These are phyloP conservation scores for Dasysyrphus tricinctus DNA, from an alignment of 2,888 invertebrate genomes.

Conservation along the genomic window DNA sequence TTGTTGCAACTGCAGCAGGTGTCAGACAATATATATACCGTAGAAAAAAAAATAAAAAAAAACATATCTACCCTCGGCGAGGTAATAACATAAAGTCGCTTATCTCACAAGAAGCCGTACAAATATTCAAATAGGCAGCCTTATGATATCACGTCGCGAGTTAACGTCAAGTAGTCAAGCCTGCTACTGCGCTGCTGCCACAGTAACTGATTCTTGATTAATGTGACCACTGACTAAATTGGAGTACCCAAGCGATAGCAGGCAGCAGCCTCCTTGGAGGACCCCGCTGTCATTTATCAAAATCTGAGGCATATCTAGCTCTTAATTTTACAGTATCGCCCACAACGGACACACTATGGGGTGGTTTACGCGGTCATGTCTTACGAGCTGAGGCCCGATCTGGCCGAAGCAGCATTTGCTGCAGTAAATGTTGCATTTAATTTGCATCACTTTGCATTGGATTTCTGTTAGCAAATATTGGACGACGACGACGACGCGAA, in stretches of 20 bases:
- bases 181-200: slow-evolving; percentile 63
- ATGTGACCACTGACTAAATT: slow-evolving; percentile 73
- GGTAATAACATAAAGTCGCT: slow-evolving; percentile 18
- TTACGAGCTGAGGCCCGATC: background rate
- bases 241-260: slow-evolving; percentile 68
- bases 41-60: background rate
- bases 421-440: slow-evolving; percentile 66
- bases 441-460: slow-evolving; percentile 74
- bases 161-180: slow-evolving; percentile 61
- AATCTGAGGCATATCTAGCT: slow-evolving; percentile 62
- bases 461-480: slow-evolving; percentile 44
- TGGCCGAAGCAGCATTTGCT: slow-evolving; percentile 24
- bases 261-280: slow-evolving; percentile 68
- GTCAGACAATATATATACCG: slow-evolving; percentile 27
- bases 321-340: slow-evolving; percentile 73
- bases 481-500: slow-evolving; percentile 12
- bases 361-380: slow-evolving; percentile 41
- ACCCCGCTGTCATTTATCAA: slow-evolving; percentile 73
- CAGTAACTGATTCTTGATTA: slow-evolving; percentile 72
- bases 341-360: slow-evolving; percentile 67
- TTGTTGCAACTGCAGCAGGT: slow-evolving; percentile 48
- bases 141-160: slow-evolving; percentile 70
- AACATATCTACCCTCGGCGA: slow-evolving; percentile 36
- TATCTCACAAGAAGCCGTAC: slow-evolving; percentile 70
- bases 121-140: slow-evolving; percentile 63